Evolutionary conservation across 2,888 invertebrate genomes (phyloP).

Genomic region (Frankliniella fusca): DNA sequence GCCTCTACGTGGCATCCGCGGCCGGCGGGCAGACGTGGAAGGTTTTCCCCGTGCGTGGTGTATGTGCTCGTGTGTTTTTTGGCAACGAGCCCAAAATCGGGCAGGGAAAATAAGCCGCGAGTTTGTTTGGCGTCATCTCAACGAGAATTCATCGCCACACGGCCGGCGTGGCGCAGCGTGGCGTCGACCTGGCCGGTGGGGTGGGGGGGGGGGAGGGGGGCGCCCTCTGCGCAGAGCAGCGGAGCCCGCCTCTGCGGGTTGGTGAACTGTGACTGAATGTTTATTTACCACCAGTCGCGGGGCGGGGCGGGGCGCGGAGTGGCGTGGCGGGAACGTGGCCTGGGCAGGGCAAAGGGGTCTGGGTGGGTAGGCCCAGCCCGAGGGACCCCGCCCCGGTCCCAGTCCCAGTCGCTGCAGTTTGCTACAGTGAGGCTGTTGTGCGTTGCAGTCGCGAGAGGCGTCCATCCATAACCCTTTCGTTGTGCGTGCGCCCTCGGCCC

Average conservation of each 20-base stretch:
- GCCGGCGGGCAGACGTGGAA: not conserved
- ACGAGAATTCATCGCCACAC: not conserved
- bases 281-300: not conserved
- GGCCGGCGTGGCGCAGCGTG: not conserved
- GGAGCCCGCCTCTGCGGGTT: not conserved
- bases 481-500: no score
- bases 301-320: no score
- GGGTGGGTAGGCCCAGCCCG: no score
- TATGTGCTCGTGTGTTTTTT: not conserved
- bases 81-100: not conserved
- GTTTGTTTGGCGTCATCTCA: conserved; percentile 10
- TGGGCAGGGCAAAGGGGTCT: no score
- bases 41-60: not conserved
- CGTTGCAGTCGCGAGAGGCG: no score
- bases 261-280: not conserved
- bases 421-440: no score
- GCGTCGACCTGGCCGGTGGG: not conserved
- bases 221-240: not conserved
- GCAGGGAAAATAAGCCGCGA: not conserved
- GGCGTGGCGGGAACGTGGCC: no score
- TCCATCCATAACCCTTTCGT: no score
- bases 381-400: no score
- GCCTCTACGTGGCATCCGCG: not conserved
- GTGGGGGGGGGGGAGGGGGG: not conserved
- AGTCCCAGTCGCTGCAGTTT: no score